phyloP scores from a whole-genome alignment of 2,888 invertebrate genomes.

The Physocephala rufipes region DNA sequence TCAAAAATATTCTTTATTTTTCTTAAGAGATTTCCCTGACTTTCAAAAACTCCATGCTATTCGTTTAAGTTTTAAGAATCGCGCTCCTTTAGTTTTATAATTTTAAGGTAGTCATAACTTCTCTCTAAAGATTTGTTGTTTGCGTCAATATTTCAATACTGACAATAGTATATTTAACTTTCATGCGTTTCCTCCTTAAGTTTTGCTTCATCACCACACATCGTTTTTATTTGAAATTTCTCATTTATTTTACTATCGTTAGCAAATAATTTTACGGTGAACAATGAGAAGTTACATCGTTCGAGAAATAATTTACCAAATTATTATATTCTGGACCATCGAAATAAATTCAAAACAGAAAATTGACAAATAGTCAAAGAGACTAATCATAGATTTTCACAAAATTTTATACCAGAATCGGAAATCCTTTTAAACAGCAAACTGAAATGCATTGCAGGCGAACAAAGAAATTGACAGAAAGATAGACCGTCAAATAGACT shows the following conservation, averaged over 20 bases:
- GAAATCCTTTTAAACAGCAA: conserved; percentile 49
- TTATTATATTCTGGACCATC: conserved; percentile 35
- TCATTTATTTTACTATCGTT: background rate
- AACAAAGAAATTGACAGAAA: background rate
- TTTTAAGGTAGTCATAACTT: no score
- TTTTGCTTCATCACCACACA: background rate
- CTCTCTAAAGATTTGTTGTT: no score
- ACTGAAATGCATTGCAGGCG: background rate
- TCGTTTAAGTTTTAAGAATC: background rate
- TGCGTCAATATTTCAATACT: no score
- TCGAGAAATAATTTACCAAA: conserved; percentile 29
- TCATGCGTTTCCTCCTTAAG: background rate
- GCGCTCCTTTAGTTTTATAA: no score
- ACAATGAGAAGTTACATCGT: no score
- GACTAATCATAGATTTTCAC: conserved; percentile 34
- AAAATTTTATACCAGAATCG: conserved; percentile 46
- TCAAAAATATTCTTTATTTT: no score
- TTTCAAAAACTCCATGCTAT: no score
- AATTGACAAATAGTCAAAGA: conserved; percentile 32
- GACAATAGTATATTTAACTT: no score
- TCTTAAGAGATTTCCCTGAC: no score
- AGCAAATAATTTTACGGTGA: background rate
- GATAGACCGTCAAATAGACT: no score
- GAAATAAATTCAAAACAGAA: conserved; percentile 28
- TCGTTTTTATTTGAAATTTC: background rate